Evolutionary conservation across 2,113 vertebrate genomes (phyloP).

Genomic region (Pituophis catenifer): DNA sequence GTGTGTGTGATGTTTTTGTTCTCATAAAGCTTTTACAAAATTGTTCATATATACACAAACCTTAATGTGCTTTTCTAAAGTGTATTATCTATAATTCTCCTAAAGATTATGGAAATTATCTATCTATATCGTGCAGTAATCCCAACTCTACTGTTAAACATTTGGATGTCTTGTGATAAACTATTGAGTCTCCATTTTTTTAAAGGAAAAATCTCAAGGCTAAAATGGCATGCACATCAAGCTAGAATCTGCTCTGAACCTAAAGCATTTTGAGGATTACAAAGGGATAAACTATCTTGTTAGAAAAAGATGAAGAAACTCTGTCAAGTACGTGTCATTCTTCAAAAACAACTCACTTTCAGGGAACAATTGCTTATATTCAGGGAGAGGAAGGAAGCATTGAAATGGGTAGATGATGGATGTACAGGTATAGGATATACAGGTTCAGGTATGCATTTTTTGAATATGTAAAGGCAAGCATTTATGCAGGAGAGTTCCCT

Average conservation of each 20-base stretch:
- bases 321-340: constrained; percentile 16
- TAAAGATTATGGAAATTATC: background rate
- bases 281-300: background rate
- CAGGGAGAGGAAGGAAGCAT: background rate
- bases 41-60: background rate
- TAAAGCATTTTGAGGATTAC: constrained; percentile 10
- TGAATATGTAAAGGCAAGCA: background rate
- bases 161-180: background rate
- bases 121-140: background rate
- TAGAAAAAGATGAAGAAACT: constrained; percentile 20
- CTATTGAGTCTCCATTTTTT: background rate
- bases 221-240: background rate
- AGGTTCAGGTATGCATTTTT: background rate
- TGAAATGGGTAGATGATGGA: background rate
- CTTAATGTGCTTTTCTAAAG: background rate
- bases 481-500: background rate
- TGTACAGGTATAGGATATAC: background rate
- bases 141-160: background rate
- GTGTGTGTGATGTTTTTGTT: background rate
- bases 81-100: background rate
- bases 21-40: background rate
- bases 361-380: background rate
- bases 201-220: background rate
- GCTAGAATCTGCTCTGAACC: background rate
- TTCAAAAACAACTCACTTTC: constrained; percentile 8